Evolutionary conservation across 1,140 invertebrate species (phyloP), one percentile per base, ranked within the genome.

Genomic region (Tyrophagus putrescentiae): DNA sequence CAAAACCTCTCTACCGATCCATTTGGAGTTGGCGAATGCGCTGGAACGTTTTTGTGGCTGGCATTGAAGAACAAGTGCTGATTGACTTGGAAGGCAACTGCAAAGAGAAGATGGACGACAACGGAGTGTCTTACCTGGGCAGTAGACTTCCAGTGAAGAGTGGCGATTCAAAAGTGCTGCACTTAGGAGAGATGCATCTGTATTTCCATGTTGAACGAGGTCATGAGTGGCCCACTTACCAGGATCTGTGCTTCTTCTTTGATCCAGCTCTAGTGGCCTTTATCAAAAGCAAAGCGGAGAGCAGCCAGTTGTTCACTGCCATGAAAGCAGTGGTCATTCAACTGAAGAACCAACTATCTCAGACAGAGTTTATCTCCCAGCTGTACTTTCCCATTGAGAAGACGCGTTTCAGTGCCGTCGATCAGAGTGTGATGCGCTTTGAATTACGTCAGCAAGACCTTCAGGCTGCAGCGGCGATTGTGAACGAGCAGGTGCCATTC

Each of bases 191-290:
- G 25, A 13, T 54, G 11, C 52, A 54, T 25, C 11, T 54, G 31
- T 54, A 54, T 33, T 54, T 54, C 31, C 52, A 54, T 33, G 27
- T 54, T 54, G 52, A 54, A 32, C 52, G 13, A n/a, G 13, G 28
- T 31, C 25, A 23, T 25, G 11, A 54, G 3, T 13, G 25, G 11
- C 52, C 52, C 32, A 33, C 39, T 27, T 54, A 54, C 39, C 52
- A 54, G 28, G 21, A 54, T 54, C 39, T 54, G 27, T 54, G 52
- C 25, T 54, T 54, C 28, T 54, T 54, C 25, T 54, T 54, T n/a
- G 52, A 54, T 54, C 52, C 13, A 11, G 16, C 28, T 11, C 25
- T 54, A 16, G 18, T 54, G 1, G 1, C n/a, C n/a, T 23, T 27
- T 27, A 9, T 13, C 52, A 31, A 11, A 32, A 16, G 52, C 18